Evolutionary conservation across 2,888 invertebrate species (phyloP), one percentile per base, ranked within the genome.

Genomic region (Melinopterus prodromus): DNA sequence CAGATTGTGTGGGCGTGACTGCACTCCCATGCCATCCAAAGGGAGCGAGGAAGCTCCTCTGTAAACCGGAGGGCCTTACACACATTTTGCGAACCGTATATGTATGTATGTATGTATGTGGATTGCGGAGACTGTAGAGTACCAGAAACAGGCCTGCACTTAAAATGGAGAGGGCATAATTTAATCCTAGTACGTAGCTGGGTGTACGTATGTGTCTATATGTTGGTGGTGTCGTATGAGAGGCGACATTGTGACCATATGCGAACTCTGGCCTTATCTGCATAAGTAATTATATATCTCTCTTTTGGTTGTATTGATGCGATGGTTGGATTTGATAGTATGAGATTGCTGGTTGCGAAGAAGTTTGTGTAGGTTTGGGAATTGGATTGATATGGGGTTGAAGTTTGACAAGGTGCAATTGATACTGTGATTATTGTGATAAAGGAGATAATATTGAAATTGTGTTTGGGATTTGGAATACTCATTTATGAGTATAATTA

Each of bases 1-100:
- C 83, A 83, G 82, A 83, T 83, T 83, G 82, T 75, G 81, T 80
- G 80, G 83, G 83, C 83, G 83, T 81, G 78, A 76, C 79, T 69
- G 16, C 15, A 14, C 35, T n/a, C 35, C 77, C 16, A 14, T 36
- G 38, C 26, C 53, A 14, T 16, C 53, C 78, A 78, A 78, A 78
- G 72, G 53, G 38, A 72, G 71, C 26, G 37, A 70, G 70, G 70
- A 9, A 77, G 12, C 16, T 69, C 12, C 77, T 16, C 14, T 14
- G 26, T 77, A 69, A 69, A 69, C 26, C 15, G 69, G 16, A 26
- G 6, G 6, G 14, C 37, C 26, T n/a, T 7, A 6, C 9, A 15
- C 36, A 7, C 16, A n/a, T 74, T 26, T n/a, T 6, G 74, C 74
- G 53, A 53, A 53, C 53, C 53, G 53, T 12, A 26, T 26, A 26